Conservation (phyloP, 2,797 vertebrate species). For the Smutsia temminckii region DNA sequence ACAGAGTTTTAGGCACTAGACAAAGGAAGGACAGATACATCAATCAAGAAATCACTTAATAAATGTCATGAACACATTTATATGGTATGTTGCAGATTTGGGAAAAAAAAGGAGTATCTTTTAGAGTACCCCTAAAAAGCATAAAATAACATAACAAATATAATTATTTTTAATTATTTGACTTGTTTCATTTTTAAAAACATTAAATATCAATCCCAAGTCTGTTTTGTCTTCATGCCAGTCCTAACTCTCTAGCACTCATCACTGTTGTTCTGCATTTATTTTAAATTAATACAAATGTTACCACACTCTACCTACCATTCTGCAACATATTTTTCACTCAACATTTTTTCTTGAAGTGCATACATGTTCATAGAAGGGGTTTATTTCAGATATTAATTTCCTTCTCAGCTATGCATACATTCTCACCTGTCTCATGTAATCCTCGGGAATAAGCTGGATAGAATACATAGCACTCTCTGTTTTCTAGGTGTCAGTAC, state of each 20-base stretch:
- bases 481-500: background rate
- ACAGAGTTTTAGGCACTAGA: background rate
- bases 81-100: background rate
- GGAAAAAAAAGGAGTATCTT: background rate
- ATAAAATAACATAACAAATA: background rate
- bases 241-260: background rate
- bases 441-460: background rate
- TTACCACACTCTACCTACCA: background rate
- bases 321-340: background rate
- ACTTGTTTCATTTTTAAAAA: background rate
- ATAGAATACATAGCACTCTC: background rate
- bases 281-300: background rate
- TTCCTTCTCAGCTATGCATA: background rate
- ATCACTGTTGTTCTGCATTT: background rate
- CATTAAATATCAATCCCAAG: background rate
- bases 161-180: background rate
- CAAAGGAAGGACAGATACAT: background rate
- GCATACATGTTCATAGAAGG: background rate
- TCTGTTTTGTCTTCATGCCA: conserved; percentile 24
- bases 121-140: background rate
- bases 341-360: background rate
- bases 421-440: background rate
- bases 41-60: background rate
- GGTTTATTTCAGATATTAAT: background rate
- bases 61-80: background rate